These are phyloP conservation scores for Pardalotus punctatus DNA, from an alignment of 2,113 vertebrate species.

Conservation along the genomic window DNA sequence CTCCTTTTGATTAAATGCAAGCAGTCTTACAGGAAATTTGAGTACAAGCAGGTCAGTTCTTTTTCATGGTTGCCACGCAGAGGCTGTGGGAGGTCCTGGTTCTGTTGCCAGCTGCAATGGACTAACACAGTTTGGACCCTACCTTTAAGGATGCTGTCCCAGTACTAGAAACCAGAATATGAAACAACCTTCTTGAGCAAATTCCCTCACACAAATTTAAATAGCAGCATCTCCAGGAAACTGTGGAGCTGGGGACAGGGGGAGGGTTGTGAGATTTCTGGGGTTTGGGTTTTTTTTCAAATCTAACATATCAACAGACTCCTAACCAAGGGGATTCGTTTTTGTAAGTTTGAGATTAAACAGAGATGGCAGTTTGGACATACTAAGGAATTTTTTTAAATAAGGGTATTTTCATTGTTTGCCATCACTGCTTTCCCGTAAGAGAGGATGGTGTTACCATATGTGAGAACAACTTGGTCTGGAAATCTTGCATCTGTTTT, in stretches of 20 bases:
- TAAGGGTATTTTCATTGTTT: conserved; percentile 40
- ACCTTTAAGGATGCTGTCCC: background rate
- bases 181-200: background rate
- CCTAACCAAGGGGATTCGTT: background rate
- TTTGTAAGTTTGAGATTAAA: conserved; percentile 37
- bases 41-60: background rate
- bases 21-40: background rate
- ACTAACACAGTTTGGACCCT: background rate
- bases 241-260: background rate
- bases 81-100: background rate
- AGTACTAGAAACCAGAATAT: background rate
- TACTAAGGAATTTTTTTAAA: background rate
- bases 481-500: conserved; percentile 42
- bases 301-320: background rate
- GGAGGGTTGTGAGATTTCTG: background rate
- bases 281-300: background rate
- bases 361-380: conserved; percentile 31
- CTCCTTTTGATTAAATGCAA: conserved; percentile 32
- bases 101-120: background rate
- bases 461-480: conserved; percentile 2
- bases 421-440: conserved; percentile 10
- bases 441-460: conserved; percentile 46
- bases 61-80: background rate
- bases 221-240: background rate
- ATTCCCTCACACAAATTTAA: background rate